A percentile compares a stretch with the other conserved stretches of the same genome.
Conservation (phyloP, 2,888 invertebrate genomes). For the Hypolimnas misippus region DNA sequence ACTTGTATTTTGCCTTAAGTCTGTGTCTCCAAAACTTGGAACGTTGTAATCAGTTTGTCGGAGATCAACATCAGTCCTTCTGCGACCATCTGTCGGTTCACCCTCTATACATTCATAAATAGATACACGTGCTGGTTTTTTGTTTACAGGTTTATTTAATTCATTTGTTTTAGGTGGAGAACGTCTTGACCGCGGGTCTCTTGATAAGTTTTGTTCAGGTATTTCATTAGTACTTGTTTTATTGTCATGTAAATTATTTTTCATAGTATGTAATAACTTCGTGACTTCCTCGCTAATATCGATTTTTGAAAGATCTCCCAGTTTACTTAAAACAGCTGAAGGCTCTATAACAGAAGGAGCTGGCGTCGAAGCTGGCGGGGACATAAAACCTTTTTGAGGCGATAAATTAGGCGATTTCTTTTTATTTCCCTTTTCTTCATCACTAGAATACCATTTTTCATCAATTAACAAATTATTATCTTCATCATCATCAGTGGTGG, state of each 20-base stretch:
- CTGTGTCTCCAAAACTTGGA: conserved; percentile 86
- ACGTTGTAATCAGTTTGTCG: conserved; percentile 80
- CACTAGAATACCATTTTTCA: conserved; percentile 92
- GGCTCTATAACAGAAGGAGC: conserved; percentile 82
- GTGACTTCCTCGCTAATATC: conserved; percentile 90
- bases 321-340: conserved; percentile 82
- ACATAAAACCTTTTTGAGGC: conserved; percentile 58
- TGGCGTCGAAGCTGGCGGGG: conserved; percentile 70
- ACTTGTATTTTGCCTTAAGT: conserved; percentile 82
- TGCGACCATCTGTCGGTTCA: conserved; percentile 76
- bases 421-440: conserved; percentile 86
- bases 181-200: conserved; percentile 72
- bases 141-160: conserved; percentile 50
- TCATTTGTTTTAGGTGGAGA: conserved; percentile 69
- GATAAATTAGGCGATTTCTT: conserved; percentile 69
- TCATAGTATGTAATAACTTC: conserved; percentile 86
- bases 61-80: conserved; percentile 80
- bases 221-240: conserved; percentile 52
- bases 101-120: conserved; percentile 86
- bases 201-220: conserved; percentile 55
- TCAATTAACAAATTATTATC: conserved; percentile 84
- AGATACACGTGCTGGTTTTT: conserved; percentile 74
- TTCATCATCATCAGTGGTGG: conserved; percentile 84
- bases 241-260: conserved; percentile 73
- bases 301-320: conserved; percentile 89